Conservation (phyloP, 2,797 vertebrate species). For the Carduelis carduelis region DNA sequence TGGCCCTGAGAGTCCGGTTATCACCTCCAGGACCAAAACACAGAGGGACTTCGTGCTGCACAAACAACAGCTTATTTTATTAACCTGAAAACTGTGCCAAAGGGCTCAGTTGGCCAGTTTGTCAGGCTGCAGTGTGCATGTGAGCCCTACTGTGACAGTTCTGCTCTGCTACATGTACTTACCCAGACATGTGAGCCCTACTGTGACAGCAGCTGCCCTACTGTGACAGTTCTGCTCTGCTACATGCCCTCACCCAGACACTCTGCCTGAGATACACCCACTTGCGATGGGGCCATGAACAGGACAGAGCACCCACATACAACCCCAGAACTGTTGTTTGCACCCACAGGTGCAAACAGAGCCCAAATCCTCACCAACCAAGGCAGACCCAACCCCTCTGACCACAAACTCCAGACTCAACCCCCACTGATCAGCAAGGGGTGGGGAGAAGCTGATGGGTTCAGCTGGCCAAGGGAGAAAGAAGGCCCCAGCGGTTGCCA, state of each 20-base stretch:
- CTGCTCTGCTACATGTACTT: neutral
- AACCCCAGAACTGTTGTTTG: neutral
- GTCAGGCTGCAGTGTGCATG: rapidly evolving
- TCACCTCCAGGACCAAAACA: constrained; percentile 26
- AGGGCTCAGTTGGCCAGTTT: neutral
- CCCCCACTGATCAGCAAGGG: neutral
- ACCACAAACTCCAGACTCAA: neutral
- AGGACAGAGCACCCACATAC: neutral
- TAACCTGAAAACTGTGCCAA: constrained; percentile 19
- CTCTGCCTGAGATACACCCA: neutral
- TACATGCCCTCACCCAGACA: neutral
- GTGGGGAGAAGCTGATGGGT: neutral
- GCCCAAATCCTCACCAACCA: neutral
- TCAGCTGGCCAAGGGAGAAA: neutral
- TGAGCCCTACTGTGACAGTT: neutral
- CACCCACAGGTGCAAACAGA: neutral
- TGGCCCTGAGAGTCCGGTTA: neutral
- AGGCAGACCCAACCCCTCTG: neutral
- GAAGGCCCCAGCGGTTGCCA: neutral
- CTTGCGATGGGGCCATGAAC: neutral
- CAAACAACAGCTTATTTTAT: constrained; percentile 20
- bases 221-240: neutral
- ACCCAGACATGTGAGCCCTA: too few species aligned
- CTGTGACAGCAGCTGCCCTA: neutral
- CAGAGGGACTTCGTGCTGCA: neutral